These are phyloP conservation scores for Dicrostonyx torquatus DNA, from an alignment of 2,797 vertebrate genomes.

Conservation along the genomic window DNA sequence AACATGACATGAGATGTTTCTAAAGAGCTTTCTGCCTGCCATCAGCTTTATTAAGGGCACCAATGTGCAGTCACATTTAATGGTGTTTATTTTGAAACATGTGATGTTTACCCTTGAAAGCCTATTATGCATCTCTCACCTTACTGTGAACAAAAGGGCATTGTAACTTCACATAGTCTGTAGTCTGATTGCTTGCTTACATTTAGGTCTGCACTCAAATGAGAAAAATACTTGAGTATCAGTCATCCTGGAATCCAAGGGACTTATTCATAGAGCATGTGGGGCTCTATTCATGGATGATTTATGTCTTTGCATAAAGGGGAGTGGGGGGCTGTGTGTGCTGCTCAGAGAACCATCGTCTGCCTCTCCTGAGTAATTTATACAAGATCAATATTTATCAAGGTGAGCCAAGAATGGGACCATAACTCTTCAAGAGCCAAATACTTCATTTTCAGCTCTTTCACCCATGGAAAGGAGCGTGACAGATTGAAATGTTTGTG, in stretches of 20 bases:
- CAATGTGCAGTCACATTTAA: constrained; percentile 67
- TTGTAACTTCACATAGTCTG: constrained; percentile 66
- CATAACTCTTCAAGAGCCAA: constrained; percentile 69
- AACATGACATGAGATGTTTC: constrained; percentile 66
- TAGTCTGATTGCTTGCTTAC: constrained; percentile 66
- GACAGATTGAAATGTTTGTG: constrained; percentile 74
- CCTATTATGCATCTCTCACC: constrained; percentile 75
- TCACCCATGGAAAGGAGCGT: constrained; percentile 69
- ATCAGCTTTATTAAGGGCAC: constrained; percentile 58
- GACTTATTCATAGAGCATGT: constrained; percentile 78
- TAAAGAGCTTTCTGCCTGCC: constrained; percentile 49
- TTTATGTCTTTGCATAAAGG: constrained; percentile 73
- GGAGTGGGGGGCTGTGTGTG: constrained; percentile 53
- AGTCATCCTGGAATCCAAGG: constrained; percentile 77
- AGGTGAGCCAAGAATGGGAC: constrained; percentile 79
- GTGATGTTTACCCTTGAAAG: constrained; percentile 66
- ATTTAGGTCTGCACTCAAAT: constrained; percentile 69
- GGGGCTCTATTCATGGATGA: constrained; percentile 79
- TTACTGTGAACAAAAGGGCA: constrained; percentile 76
- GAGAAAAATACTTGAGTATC: constrained; percentile 74
- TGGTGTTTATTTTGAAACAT: constrained; percentile 71
- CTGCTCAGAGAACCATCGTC: constrained; percentile 71
- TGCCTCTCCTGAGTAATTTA: constrained; percentile 74
- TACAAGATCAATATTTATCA: constrained; percentile 81
- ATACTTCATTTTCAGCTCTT: constrained; percentile 72